These are phyloP conservation scores for Clarias batrachus DNA, from an alignment of 2,113 vertebrate species.

Conservation along the genomic window DNA sequence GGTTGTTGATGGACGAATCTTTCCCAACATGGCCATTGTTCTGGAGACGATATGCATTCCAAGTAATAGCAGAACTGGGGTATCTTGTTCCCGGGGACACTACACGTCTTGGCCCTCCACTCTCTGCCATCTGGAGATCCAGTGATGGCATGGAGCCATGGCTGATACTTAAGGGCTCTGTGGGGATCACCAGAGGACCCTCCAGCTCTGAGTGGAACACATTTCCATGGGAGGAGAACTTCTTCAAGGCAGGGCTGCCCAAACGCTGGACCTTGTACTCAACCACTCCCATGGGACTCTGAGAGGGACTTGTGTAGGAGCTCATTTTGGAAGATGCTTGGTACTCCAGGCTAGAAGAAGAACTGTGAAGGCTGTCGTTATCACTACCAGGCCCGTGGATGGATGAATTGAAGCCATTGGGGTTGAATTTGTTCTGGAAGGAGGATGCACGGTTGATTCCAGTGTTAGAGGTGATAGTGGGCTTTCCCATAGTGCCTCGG, in stretches of 20 bases:
- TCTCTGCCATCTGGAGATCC: slow-evolving; percentile 77
- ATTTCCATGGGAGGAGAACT: slow-evolving; percentile 74
- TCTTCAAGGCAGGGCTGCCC: slow-evolving; percentile 63
- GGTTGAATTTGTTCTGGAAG: slow-evolving; percentile 75
- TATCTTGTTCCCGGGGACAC: slow-evolving; percentile 60
- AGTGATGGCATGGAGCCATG: slow-evolving; percentile 72
- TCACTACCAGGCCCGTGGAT: slow-evolving; percentile 71
- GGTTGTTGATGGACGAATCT: slow-evolving; percentile 57
- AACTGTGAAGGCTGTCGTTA: slow-evolving; percentile 82
- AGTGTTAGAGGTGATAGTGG: slow-evolving; percentile 59
- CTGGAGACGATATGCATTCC: slow-evolving; percentile 55
- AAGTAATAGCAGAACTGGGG: slow-evolving; percentile 48
- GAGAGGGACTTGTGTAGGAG: slow-evolving; percentile 60
- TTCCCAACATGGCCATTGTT: slow-evolving; percentile 54
- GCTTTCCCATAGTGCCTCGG: slow-evolving; percentile 65
- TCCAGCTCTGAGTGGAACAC: slow-evolving; percentile 71
- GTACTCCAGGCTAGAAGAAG: slow-evolving; percentile 82
- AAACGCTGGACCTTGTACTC: slow-evolving; percentile 48
- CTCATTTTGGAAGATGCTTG: slow-evolving; percentile 57
- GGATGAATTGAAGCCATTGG: slow-evolving; percentile 63
- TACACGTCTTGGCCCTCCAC: slow-evolving; percentile 47
- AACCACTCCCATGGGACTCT: slow-evolving; percentile 47
- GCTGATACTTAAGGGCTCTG: slow-evolving; percentile 57
- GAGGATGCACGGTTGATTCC: slow-evolving; percentile 69
- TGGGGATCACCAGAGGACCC: slow-evolving; percentile 49